Conservation (phyloP, 1,140 invertebrate genomes). For the Dendrolimus punctatus region DNA sequence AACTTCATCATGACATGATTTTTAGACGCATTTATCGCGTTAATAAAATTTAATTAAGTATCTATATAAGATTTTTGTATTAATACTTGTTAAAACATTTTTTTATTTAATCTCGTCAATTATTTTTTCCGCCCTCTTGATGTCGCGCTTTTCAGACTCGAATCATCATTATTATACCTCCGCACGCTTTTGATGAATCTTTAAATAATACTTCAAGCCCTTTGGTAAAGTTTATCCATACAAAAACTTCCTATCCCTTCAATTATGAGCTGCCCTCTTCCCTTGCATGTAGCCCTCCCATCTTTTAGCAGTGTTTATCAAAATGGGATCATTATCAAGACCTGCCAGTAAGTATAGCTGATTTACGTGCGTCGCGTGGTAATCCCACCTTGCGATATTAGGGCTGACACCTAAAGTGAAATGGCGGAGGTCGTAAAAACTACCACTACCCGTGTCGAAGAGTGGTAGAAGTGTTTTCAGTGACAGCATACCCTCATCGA, state of each 20-base stretch:
- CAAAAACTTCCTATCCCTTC: conserved; percentile 31
- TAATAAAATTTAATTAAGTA: too few relatives aligned
- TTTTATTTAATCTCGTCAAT: too few relatives aligned
- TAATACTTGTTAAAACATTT: too few relatives aligned
- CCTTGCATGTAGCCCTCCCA: conserved; percentile 98
- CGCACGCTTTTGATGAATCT: not conserved
- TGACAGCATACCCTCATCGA: conserved; percentile 89
- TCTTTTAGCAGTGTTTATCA: conserved; percentile 88
- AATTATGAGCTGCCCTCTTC: conserved; percentile 94
- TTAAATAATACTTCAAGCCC: too few relatives aligned
- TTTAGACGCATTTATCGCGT: too few relatives aligned
- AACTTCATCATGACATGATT: too few relatives aligned
- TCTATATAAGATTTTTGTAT: too few relatives aligned
- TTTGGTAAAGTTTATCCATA: conserved; percentile 5
- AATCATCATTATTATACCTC: not conserved
- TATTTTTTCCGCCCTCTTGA: not conserved
- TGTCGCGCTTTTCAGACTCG: not conserved
- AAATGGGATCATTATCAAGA: conserved; percentile 88
- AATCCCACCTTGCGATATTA: conserved; percentile 96
- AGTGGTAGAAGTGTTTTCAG: conserved; percentile 92
- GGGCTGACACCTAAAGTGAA: conserved; percentile 91
- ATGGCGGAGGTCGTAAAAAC: conserved; percentile 97
- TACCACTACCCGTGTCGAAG: conserved; percentile 96
- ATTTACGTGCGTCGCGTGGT: conserved; percentile 98
- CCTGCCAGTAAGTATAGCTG: conserved; percentile 92